phyloP scores from a whole-genome alignment of 2,888 invertebrate genomes.

The Acronicta psi region DNA sequence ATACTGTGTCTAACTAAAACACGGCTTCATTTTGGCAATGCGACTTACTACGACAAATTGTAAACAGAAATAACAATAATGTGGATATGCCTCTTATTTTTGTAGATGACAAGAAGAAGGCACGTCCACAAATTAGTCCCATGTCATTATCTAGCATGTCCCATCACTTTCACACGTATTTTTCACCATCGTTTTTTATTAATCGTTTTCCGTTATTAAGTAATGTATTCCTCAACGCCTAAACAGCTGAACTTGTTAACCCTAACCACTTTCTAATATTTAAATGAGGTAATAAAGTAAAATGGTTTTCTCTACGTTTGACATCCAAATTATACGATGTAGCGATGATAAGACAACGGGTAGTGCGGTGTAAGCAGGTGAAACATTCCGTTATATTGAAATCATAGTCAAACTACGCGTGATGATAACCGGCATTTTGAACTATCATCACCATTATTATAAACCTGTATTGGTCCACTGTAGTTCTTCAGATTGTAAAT shows the following conservation, averaged over 20 bases:
- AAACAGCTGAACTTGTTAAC: constrained; percentile 15
- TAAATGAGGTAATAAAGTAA: constrained; percentile 31
- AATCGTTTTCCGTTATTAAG: neutral
- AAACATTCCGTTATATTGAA: constrained; percentile 10
- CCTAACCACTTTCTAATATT: constrained; percentile 47
- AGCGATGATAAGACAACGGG: constrained; percentile 22
- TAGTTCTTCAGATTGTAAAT: too few species aligned
- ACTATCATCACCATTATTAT: too few species aligned
- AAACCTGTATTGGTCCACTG: too few species aligned
- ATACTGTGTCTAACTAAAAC: constrained; percentile 43
- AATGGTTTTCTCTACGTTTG: constrained; percentile 30
- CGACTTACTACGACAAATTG: constrained; percentile 35
- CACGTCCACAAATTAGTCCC: constrained; percentile 39
- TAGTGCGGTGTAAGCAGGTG: constrained; percentile 11
- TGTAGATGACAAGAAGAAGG: constrained; percentile 28
- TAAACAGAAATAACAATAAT: constrained; percentile 43
- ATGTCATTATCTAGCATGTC: constrained; percentile 27
- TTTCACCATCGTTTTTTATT: constrained; percentile 2
- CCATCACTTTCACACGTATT: constrained; percentile 40
- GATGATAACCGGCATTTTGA: neutral
- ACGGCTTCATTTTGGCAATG: constrained; percentile 51
- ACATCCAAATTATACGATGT: constrained; percentile 31
- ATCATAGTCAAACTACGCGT: constrained; percentile 22
- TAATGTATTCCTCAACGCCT: neutral
- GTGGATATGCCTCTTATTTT: constrained; percentile 26